Conservation (phyloP, 2,888 invertebrate species). For the Papilio protenor region DNA sequence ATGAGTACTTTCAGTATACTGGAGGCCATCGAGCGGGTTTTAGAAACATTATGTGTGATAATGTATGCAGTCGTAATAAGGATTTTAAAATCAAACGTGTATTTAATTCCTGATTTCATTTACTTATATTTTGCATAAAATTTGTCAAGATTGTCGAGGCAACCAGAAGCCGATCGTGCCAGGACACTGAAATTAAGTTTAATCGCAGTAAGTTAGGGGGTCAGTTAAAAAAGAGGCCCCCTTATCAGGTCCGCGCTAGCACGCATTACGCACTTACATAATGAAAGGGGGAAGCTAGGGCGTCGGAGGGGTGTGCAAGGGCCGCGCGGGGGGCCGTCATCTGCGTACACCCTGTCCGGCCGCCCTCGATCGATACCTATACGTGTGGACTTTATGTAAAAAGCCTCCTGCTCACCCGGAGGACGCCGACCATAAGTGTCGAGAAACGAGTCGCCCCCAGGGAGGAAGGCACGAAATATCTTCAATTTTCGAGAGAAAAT, state of each 20-base stretch:
- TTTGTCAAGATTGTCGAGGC: conserved; percentile 35
- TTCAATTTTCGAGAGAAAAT: conserved; percentile 84
- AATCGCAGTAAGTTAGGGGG: conserved; percentile 77
- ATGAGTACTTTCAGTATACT: too few species aligned
- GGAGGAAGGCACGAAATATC: conserved; percentile 82
- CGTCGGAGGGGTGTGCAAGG: conserved; percentile 55
- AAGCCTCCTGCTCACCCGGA: conserved; percentile 83
- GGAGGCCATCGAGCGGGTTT: too few species aligned
- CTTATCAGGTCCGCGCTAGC: conserved; percentile 83
- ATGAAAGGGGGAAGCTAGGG: conserved; percentile 81
- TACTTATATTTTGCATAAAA: conserved; percentile 31
- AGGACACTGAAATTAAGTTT: conserved; percentile 81
- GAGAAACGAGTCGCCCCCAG: conserved; percentile 82
- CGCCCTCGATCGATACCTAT: conserved; percentile 83
- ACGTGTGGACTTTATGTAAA: conserved; percentile 85
- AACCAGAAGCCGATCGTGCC: conserved; percentile 61
- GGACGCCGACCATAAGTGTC: conserved; percentile 84
- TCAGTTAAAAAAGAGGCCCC: conserved; percentile 83
- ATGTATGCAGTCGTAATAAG: not conserved
- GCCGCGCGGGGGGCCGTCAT: conserved; percentile 73
- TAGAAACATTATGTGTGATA: too few species aligned
- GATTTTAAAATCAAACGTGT: not conserved
- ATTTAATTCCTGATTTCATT: not conserved
- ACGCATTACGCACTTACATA: conserved; percentile 85
- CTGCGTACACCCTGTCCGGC: conserved; percentile 83